These are phyloP conservation scores for Desmodus rotundus DNA, from an alignment of 2,113 vertebrate genomes.

Conservation along the genomic window DNA sequence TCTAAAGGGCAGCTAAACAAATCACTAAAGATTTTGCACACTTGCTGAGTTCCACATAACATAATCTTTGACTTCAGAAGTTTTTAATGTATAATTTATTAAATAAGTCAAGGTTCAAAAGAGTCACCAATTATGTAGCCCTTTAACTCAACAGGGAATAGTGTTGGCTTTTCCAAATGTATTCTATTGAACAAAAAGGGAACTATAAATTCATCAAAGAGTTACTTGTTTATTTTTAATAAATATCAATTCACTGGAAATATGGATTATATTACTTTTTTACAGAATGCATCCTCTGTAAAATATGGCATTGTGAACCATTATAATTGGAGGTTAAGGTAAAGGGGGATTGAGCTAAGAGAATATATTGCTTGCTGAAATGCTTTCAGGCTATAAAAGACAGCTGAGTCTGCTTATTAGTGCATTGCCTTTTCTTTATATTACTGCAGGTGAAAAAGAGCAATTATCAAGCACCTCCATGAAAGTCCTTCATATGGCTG, in stretches of 20 bases:
- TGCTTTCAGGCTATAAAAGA: not conserved
- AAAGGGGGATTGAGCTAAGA: not conserved
- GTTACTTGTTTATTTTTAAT: slow-evolving; percentile 31
- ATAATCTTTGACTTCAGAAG: slow-evolving; percentile 35
- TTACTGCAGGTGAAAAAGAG: not conserved
- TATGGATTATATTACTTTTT: not conserved
- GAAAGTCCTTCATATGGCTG: not conserved
- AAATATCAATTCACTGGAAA: not conserved
- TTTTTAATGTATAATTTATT: slow-evolving; percentile 59
- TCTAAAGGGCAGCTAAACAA: slow-evolving; percentile 49
- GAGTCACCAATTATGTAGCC: slow-evolving; percentile 27
- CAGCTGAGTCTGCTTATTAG: not conserved
- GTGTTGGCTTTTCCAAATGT: slow-evolving; percentile 15
- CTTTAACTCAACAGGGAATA: slow-evolving; percentile 36
- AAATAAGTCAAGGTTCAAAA: slow-evolving; percentile 32
- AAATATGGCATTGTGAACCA: not conserved
- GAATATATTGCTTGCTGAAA: not conserved
- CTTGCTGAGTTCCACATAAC: not conserved
- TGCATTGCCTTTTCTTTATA: not conserved
- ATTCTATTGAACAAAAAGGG: not conserved
- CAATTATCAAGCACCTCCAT: not conserved
- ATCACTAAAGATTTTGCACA: slow-evolving; percentile 16
- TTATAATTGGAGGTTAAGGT: not conserved
- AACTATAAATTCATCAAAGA: slow-evolving; percentile 31
- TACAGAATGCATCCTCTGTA: not conserved